A percentile compares a stretch with the other conserved stretches of the same genome.
Evolutionary conservation across 2,888 invertebrate genomes (phyloP).

Genomic region (Agonopterix arenella): DNA sequence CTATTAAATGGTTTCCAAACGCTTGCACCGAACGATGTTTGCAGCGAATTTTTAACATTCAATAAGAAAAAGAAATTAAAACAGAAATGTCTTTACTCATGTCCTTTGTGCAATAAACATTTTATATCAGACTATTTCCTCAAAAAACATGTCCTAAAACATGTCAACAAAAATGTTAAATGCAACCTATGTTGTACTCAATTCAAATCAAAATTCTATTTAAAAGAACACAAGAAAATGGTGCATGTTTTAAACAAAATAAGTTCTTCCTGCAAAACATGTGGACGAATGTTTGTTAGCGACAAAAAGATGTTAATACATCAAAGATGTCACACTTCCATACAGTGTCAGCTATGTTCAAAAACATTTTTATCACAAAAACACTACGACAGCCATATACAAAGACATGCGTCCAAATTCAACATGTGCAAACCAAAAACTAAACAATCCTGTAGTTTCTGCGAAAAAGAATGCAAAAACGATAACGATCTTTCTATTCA

Average conservation of each 20-base stretch:
- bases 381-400: constrained; percentile 42
- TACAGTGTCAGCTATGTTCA: constrained; percentile 44
- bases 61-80: constrained; percentile 33
- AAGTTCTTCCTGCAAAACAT: constrained; percentile 35
- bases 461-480: constrained; percentile 50
- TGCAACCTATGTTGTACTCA: constrained; percentile 35
- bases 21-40: constrained; percentile 25
- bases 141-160: constrained; percentile 48
- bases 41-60: constrained; percentile 56
- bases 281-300: constrained; percentile 38
- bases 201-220: constrained; percentile 49
- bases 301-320: constrained; percentile 34
- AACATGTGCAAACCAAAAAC: constrained; percentile 22
- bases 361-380: constrained; percentile 42
- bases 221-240: constrained; percentile 55
- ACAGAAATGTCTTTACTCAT: constrained; percentile 33
- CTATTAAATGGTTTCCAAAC: constrained; percentile 37
- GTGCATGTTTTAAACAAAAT: constrained; percentile 32
- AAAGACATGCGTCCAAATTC: constrained; percentile 42
- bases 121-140: constrained; percentile 61
- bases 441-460: constrained; percentile 53
- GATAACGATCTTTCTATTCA: constrained; percentile 56
- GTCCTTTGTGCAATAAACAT: constrained; percentile 52
- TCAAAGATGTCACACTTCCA: constrained; percentile 31
- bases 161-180: constrained; percentile 28